A percentile compares a stretch with the other conserved stretches of the same genome.
These are phyloP conservation scores for Ligdia adustata DNA, from an alignment of 2,888 invertebrate species.

Conservation along the genomic window DNA sequence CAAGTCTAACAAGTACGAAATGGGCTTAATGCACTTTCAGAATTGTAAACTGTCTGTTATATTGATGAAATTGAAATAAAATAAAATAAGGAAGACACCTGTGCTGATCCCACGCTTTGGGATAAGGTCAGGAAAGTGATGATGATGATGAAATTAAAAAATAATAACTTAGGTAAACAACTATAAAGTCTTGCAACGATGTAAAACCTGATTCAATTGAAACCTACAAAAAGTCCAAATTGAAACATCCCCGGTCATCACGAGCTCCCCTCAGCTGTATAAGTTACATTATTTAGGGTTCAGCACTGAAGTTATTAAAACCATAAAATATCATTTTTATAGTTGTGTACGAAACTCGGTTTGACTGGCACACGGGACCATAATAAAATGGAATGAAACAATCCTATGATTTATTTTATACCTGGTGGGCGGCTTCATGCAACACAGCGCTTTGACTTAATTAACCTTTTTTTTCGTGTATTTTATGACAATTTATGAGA, in stretches of 20 bases:
- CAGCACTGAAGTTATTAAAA: slow-evolving; percentile 58
- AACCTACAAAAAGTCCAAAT: no score
- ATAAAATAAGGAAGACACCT: no score
- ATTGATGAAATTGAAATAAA: no score
- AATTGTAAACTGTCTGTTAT: no score
- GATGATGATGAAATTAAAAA: no score
- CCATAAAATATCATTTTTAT: slow-evolving; percentile 67
- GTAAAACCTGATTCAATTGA: no score
- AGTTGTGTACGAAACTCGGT: slow-evolving; percentile 61
- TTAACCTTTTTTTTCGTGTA: slow-evolving; percentile 25
- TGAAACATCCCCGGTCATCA: slow-evolving; percentile 26
- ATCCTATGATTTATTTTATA: slow-evolving; percentile 77
- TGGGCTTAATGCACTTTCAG: no score
- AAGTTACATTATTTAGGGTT: slow-evolving; percentile 37
- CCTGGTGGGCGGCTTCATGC: slow-evolving; percentile 46
- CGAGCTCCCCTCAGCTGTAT: slow-evolving; percentile 25
- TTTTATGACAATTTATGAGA: slow-evolving; percentile 24
- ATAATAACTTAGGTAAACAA: no score
- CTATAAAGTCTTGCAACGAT: no score
- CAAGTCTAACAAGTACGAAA: no score
- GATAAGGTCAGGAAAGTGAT: no score
- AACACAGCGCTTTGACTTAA: slow-evolving; percentile 15
- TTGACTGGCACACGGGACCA: slow-evolving; percentile 64
- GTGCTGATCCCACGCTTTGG: no score
- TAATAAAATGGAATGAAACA: slow-evolving; percentile 80